Conservation (phyloP, 2,888 invertebrate species). For the Ophion ventricosus region DNA sequence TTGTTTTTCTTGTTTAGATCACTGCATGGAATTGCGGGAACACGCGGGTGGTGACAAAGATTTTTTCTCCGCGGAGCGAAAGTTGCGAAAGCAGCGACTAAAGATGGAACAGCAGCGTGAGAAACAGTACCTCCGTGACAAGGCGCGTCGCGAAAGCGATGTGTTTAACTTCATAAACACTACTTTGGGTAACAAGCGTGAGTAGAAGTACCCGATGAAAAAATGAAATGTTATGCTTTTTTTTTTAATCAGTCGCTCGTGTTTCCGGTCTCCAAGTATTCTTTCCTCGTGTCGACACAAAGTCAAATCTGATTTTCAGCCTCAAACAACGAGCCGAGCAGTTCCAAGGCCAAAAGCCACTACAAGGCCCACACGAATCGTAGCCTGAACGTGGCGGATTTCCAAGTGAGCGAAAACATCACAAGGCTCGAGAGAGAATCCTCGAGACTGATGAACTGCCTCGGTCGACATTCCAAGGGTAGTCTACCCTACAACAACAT, state of each 20-base stretch:
- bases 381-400: conserved; percentile 89
- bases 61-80: conserved; percentile 90
- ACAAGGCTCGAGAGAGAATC: conserved; percentile 88
- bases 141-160: conserved; percentile 86
- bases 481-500: conserved; percentile 87
- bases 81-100: conserved; percentile 87
- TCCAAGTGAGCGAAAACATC: conserved; percentile 89
- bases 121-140: conserved; percentile 87
- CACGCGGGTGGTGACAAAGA: conserved; percentile 87
- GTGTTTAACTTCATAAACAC: conserved; percentile 92
- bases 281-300: conserved; percentile 11
- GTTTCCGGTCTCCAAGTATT: not conserved
- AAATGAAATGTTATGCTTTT: not conserved
- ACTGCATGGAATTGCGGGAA: conserved; percentile 92
- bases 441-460: conserved; percentile 86
- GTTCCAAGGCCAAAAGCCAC: conserved; percentile 78
- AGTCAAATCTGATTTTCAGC: conserved; percentile 62
- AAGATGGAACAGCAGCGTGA: conserved; percentile 87
- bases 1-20: conserved; percentile 84
- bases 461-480: conserved; percentile 86
- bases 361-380: conserved; percentile 85
- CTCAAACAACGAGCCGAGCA: conserved; percentile 70
- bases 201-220: conserved; percentile 44
- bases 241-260: not conserved
- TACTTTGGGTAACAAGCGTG: conserved; percentile 84